Conservation (phyloP, 2,113 vertebrate species). For the Nibea coibor region DNA sequence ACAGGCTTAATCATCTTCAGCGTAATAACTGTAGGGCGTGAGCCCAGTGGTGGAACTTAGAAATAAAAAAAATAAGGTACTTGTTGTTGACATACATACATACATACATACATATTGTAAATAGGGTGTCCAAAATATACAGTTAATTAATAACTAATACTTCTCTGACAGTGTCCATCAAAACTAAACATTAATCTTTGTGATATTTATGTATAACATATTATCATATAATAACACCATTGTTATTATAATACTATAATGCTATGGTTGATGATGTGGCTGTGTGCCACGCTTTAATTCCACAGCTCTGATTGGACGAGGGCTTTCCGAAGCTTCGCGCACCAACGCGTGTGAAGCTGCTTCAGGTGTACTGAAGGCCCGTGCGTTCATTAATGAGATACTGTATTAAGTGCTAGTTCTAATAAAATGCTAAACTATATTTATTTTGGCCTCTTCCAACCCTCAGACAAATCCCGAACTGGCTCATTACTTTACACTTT, state of each 20-base stretch:
- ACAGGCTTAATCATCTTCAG: background rate
- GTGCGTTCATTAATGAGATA: fast-evolving
- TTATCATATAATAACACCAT: too few relatives aligned
- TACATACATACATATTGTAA: too few relatives aligned
- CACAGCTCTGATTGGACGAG: background rate
- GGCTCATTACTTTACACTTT: background rate
- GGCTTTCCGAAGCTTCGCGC: background rate
- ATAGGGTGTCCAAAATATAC: too few relatives aligned
- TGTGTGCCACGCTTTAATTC: background rate
- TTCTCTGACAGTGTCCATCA: too few relatives aligned
- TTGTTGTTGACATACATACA: too few relatives aligned
- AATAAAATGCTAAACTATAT: too few relatives aligned
- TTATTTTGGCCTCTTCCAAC: background rate
- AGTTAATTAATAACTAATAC: too few relatives aligned
- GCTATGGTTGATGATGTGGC: too few relatives aligned
- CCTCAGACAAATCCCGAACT: background rate
- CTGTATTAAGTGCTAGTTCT: background rate
- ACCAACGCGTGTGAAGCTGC: background rate
- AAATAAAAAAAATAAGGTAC: background rate
- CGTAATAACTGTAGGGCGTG: background rate
- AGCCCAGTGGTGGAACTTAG: background rate
- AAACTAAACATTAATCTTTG: too few relatives aligned
- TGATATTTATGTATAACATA: too few relatives aligned
- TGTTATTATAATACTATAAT: too few relatives aligned
- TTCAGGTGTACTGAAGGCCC: background rate